A percentile compares a stretch with the other conserved stretches of the same genome.
Conservation (phyloP, 2,113 vertebrate species). For the Chelonoidis abingdonii region DNA sequence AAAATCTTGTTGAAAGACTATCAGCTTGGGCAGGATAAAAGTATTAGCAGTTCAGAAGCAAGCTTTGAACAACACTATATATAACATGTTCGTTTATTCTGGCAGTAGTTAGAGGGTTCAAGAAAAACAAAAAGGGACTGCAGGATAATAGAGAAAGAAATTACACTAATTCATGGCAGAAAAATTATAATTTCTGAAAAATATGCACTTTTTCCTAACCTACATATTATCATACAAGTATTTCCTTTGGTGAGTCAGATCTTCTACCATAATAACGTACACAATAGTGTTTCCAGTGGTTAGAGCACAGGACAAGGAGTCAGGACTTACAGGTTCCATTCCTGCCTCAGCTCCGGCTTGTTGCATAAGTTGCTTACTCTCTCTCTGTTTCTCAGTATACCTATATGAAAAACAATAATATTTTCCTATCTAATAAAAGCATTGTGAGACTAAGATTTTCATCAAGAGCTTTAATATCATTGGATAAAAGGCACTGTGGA, state of each 20-base stretch:
- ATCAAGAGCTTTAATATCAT: neutral
- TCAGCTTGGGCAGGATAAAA: neutral
- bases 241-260: neutral
- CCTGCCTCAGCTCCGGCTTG: neutral
- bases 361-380: neutral
- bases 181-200: neutral
- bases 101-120: neutral
- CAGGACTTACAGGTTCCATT: neutral
- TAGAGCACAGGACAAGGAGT: neutral
- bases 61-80: neutral
- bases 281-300: neutral
- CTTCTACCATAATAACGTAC: neutral
- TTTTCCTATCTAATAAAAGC: neutral
- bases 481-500: neutral
- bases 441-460: neutral
- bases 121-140: neutral
- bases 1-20: neutral
- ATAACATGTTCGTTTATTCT: neutral
- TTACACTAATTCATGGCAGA: neutral
- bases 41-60: neutral
- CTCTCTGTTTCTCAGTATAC: neutral
- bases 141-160: neutral
- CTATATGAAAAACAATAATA: neutral
- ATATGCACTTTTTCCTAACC: neutral
- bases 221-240: neutral